Conservation (phyloP, 2,797 vertebrate genomes). For the Lerista edwardsae region DNA sequence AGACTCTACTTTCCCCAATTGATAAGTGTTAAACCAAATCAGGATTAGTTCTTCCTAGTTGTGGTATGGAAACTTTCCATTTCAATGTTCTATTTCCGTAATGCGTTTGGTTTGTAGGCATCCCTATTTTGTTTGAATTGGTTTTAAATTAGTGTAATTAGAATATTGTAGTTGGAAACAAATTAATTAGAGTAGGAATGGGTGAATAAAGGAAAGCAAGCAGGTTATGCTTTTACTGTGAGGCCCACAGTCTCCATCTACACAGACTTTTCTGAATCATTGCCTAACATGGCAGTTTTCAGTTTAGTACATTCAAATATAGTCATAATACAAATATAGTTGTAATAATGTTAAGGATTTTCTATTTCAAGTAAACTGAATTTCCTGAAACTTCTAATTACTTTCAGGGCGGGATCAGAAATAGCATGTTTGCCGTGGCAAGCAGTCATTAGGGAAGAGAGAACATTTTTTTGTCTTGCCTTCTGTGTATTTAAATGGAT, state of each 20-base stretch:
- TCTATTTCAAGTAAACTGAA: constrained; percentile 30
- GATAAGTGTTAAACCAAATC: neutral
- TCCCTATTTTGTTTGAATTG: neutral
- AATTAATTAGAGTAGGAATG: constrained; percentile 50
- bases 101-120: constrained; percentile 38
- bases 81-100: constrained; percentile 19
- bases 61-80: neutral
- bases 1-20: neutral
- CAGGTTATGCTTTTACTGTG: constrained; percentile 39
- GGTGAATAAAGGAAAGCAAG: constrained; percentile 35
- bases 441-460: neutral
- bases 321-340: too few relatives aligned
- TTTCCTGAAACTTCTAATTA: constrained; percentile 42
- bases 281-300: constrained; percentile 60
- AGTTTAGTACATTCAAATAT: constrained; percentile 61
- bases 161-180: constrained; percentile 43
- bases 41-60: constrained; percentile 7
- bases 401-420: neutral
- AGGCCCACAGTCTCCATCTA: constrained; percentile 39
- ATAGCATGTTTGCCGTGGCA: neutral
- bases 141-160: constrained; percentile 42
- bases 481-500: too few relatives aligned
- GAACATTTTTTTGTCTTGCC: neutral
- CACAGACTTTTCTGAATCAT: constrained; percentile 26
- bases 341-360: too few relatives aligned